These are phyloP conservation scores for Limanda limanda DNA, from an alignment of 2,113 vertebrate species.

Conservation along the genomic window DNA sequence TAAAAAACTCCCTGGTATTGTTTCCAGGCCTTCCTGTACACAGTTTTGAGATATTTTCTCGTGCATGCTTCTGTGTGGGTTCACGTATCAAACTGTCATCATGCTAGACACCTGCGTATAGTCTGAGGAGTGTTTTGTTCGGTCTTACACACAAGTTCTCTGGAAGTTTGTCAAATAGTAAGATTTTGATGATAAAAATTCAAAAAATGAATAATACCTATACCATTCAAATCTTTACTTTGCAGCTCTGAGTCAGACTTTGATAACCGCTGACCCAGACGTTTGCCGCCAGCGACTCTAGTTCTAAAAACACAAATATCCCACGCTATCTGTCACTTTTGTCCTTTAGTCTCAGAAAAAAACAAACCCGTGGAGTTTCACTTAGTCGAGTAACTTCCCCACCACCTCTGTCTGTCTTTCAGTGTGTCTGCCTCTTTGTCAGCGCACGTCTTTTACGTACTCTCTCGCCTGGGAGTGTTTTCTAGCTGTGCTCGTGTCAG, in stretches of 20 bases:
- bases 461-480: slow-evolving; percentile 17
- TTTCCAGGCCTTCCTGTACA: slow-evolving; percentile 8
- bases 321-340: slow-evolving; percentile 66
- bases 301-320: slow-evolving; percentile 52
- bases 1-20: slow-evolving; percentile 8
- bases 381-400: slow-evolving; percentile 53
- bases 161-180: slow-evolving; percentile 37
- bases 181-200: slow-evolving; percentile 16
- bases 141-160: slow-evolving; percentile 2
- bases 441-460: slow-evolving; percentile 22
- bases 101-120: slow-evolving; percentile 14
- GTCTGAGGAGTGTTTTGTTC: slow-evolving; percentile 18
- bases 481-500: slow-evolving; percentile 32
- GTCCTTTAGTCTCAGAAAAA: slow-evolving; percentile 42
- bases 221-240: slow-evolving; percentile 27
- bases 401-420: slow-evolving; percentile 24
- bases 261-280: slow-evolving; percentile 59
- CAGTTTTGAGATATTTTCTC: slow-evolving; percentile 12
- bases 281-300: slow-evolving; percentile 48
- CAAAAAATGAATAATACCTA: slow-evolving; percentile 52
- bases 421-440: slow-evolving; percentile 51
- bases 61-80: background rate
- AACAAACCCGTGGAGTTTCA: slow-evolving; percentile 55
- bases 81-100: slow-evolving; percentile 38
- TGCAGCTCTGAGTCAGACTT: slow-evolving; percentile 44